A percentile compares a stretch with the other conserved stretches of the same genome.
phyloP scores from a whole-genome alignment of 92 coral and sea anemone species.

The Paramuricea clavata region DNA sequence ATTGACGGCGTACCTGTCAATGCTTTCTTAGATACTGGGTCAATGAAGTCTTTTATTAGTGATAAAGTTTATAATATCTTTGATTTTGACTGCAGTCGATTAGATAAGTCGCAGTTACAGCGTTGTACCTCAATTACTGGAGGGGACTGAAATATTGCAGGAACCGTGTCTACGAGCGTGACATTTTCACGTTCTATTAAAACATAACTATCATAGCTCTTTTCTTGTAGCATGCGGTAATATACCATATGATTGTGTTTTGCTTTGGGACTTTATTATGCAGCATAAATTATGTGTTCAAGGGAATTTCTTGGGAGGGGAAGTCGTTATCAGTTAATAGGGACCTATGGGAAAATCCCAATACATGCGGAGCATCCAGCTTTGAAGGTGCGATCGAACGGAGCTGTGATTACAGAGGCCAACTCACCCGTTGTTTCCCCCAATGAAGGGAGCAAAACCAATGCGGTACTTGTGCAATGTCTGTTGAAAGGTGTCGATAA shows the following conservation, averaged over 20 bases:
- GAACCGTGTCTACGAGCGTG: not conserved
- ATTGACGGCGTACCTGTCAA: constrained; percentile 54
- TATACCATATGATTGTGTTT: constrained; percentile 42
- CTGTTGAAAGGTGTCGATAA: constrained; percentile 5
- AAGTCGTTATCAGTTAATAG: constrained; percentile 20
- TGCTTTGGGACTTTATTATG: constrained; percentile 54
- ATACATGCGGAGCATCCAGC: constrained; percentile 31
- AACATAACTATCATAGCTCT: not conserved
- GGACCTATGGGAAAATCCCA: not conserved
- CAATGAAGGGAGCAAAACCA: not conserved
- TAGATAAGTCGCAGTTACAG: not conserved
- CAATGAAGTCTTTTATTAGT: constrained; percentile 55
- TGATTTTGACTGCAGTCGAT: not conserved
- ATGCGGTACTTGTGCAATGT: not conserved
- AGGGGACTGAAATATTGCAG: constrained; percentile 6
- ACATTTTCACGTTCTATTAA: not conserved
- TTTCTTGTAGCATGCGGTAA: too few relatives aligned
- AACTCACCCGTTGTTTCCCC: constrained; percentile 5
- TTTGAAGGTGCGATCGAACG: constrained; percentile 3
- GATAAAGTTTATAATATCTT: not conserved
- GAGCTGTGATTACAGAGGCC: not conserved
- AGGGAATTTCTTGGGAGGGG: not conserved
- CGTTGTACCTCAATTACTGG: constrained; percentile 32
- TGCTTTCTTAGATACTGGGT: constrained; percentile 67
- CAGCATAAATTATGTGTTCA: constrained; percentile 16